Evolutionary conservation across 1,140 invertebrate species (phyloP), one percentile per base, ranked within the genome.

Genomic region (Anoplophora glabripennis): DNA sequence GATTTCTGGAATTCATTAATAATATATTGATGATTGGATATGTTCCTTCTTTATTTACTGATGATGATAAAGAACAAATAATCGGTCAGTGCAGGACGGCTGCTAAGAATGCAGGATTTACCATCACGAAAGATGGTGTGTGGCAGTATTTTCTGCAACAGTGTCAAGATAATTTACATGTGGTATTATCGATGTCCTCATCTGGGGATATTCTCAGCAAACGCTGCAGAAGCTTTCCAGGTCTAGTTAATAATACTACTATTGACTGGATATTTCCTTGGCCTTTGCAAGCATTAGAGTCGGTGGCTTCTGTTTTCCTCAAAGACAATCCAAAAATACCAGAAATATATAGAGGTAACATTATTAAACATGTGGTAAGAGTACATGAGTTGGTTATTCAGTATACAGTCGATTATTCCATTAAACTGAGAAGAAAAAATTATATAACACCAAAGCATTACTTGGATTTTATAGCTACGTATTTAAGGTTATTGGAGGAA

Each of bases 251-350:
- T 70, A 94, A 92, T 70, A 94, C 91, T 3, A 93, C 90, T 9
- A 93, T 97, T 48, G 90, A 98, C 76, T 97, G 93, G 93, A 88
- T 95, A 60, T 89, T 92, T 69, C 85, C 90, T 0, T 97, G 94
- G 94, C 93, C 94, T 0, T 83, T 87, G 57, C 90, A 96, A 76
- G 93, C 94, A 1, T 72, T 96, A 12, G 79, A 87, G 42, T 89
- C 91, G 0, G 92, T 96, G 7, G 92, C 92, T 5, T 87, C 86
- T 47, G 86, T 89, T 4, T 90, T 88, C 66, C 78, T 94, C 0
- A 84, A 82, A 68, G 82, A 86, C 52, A 76, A 79, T 57, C 42
- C 69, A 1, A 57, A 72, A 77, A 67, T 75, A 53, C 72, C 74
- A 7, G 68, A 68, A 53, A 46, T 57, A 36, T 68, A 65, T 35